These are phyloP conservation scores for Ceratitis capitata DNA, from an alignment of 1,140 invertebrate species.

Conservation along the genomic window DNA sequence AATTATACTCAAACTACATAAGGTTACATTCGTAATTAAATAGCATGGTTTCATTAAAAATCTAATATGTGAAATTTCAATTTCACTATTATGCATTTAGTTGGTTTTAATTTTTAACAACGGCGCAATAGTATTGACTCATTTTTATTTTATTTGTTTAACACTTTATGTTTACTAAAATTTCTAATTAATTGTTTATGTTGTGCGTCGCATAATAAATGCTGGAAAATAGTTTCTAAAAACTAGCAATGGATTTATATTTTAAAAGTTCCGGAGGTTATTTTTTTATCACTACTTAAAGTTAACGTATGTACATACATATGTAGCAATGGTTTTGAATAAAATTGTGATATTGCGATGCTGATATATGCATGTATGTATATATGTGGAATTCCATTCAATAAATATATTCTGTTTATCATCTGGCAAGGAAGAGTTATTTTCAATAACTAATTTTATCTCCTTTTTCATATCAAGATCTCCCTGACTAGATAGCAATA, in stretches of 20 bases:
- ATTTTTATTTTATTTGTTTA: neutral
- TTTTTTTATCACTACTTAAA: slow-evolving; percentile 21
- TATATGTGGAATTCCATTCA: neutral
- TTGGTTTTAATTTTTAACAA: neutral
- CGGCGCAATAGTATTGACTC: neutral
- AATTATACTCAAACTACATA: no score
- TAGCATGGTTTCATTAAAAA: no score
- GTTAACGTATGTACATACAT: neutral
- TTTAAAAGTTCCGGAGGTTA: neutral
- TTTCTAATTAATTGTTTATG: slow-evolving; percentile 41
- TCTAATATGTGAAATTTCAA: no score
- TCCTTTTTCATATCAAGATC: no score
- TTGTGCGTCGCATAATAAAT: slow-evolving; percentile 65
- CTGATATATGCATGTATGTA: neutral
- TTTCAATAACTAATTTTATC: no score
- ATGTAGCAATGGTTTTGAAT: slow-evolving; percentile 21
- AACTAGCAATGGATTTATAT: slow-evolving; percentile 2
- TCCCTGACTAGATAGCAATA: no score
- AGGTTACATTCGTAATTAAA: no score
- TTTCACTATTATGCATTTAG: no score
- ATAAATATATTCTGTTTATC: no score
- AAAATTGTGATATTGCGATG: no score
- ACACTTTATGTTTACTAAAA: slow-evolving; percentile 16
- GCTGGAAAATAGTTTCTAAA: slow-evolving; percentile 48
- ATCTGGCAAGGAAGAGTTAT: no score